Evolutionary conservation across 2,113 vertebrate genomes (phyloP).

Genomic region (Alligator sinensis): DNA sequence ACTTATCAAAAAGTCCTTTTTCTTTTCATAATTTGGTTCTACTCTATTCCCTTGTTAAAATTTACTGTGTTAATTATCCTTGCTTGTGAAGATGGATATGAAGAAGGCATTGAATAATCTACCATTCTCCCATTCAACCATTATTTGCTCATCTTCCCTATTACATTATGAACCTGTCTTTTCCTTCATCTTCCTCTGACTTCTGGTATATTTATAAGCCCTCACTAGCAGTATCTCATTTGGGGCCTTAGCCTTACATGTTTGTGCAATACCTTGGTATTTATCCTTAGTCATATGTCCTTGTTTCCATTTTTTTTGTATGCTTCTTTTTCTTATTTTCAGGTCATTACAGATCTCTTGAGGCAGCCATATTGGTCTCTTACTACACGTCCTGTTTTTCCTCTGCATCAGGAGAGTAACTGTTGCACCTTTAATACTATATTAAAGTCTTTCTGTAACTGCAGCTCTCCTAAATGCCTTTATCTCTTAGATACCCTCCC

Average conservation of each 20-base stretch:
- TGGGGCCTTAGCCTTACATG: not conserved
- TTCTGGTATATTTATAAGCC: not conserved
- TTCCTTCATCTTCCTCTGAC: not conserved
- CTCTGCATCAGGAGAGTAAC: not conserved
- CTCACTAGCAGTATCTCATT: not conserved
- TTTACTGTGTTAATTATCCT: not conserved
- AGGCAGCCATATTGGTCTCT: not conserved
- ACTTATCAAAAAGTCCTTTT: not conserved
- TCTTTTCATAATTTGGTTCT: not conserved
- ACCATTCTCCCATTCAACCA: not conserved
- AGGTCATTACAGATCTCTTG: not conserved
- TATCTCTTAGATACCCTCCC: not conserved
- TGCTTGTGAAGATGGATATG: not conserved
- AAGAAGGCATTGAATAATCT: not conserved
- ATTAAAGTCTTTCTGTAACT: not conserved
- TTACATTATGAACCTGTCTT: not conserved
- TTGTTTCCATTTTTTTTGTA: not conserved
- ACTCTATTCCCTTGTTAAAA: not conserved
- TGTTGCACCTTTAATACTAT: not conserved
- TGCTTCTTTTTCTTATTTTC: not conserved
- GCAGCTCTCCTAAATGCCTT: not conserved
- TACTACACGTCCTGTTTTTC: not conserved
- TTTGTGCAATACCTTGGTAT: not conserved
- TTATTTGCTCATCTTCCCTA: not conserved
- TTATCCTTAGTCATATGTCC: not conserved